Conservation (phyloP, 2,888 invertebrate species). For the Lasioglossum zephyrum region DNA sequence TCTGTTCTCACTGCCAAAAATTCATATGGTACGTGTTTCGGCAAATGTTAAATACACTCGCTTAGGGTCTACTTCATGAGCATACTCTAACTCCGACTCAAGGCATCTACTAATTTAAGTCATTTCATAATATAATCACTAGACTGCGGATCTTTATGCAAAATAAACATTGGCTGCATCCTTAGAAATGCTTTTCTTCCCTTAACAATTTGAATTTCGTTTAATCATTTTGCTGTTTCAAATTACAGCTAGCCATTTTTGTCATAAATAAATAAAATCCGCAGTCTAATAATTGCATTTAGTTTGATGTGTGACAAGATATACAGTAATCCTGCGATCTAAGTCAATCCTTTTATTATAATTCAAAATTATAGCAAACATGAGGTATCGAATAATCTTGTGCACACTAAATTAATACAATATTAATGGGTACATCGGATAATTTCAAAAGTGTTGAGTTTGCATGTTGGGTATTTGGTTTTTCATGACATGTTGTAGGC, state of each 20-base stretch:
- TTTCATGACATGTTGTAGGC: conserved; percentile 18
- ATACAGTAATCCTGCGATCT: no score
- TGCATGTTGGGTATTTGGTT: conserved; percentile 62
- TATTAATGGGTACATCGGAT: conserved; percentile 23
- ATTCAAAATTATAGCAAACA: not conserved
- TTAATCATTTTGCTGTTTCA: no score
- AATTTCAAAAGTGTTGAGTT: conserved; percentile 31
- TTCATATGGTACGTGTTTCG: conserved; percentile 95
- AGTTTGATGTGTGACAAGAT: conserved; percentile 45
- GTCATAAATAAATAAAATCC: no score
- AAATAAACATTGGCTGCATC: no score
- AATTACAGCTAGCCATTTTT: no score
- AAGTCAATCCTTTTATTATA: not conserved
- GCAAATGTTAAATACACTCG: conserved; percentile 22
- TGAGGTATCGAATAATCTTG: not conserved
- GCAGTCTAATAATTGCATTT: conserved; percentile 20
- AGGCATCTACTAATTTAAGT: conserved; percentile 47
- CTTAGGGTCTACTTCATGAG: conserved; percentile 50
- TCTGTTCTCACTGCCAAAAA: conserved; percentile 99
- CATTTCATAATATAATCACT: conserved; percentile 30
- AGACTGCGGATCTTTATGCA: no score
- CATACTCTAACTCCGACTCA: conserved; percentile 44
- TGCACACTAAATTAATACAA: conserved; percentile 34
- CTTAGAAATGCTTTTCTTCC: no score
- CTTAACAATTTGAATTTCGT: no score